Percentiles rank a stretch among this genome's conserved stretches.
Conservation (phyloP, 2,888 invertebrate genomes). For the Cabera pusaria region DNA sequence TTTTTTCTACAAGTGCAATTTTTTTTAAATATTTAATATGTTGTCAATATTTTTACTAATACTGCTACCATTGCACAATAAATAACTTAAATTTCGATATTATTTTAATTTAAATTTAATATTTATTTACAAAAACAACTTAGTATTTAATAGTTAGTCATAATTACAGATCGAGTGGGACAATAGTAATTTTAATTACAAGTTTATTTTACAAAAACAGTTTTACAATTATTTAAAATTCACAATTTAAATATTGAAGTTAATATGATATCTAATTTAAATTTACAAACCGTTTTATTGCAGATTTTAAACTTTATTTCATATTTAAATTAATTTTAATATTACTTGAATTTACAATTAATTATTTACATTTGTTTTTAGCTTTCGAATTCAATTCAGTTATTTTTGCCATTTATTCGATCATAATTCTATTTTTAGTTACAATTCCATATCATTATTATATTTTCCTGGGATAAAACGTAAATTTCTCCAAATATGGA, state of each 20-base stretch:
- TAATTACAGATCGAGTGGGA: constrained; percentile 50
- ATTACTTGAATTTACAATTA: no score
- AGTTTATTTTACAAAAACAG: constrained; percentile 5
- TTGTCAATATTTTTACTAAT: constrained; percentile 62
- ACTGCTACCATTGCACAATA: constrained; percentile 83
- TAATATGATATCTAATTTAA: background rate
- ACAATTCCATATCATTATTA: no score
- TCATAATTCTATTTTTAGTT: no score
- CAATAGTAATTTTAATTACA: constrained; percentile 27
- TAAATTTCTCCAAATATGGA: no score
- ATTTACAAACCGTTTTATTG: no score
- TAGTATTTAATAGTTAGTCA: constrained; percentile 44
- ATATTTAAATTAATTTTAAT: no score
- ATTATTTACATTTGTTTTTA: no score
- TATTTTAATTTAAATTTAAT: constrained; percentile 38
- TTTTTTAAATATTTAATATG: constrained; percentile 36
- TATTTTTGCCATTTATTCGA: no score
- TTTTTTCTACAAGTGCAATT: constrained; percentile 11
- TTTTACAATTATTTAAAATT: constrained; percentile 9
- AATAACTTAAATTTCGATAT: constrained; percentile 71
- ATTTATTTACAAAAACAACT: constrained; percentile 49
- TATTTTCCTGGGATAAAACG: no score
- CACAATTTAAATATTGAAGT: background rate
- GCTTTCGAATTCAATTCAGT: no score
- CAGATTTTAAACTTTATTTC: no score